Evolutionary conservation across 1,140 invertebrate species (phyloP).

Genomic region (Proales similis): DNA sequence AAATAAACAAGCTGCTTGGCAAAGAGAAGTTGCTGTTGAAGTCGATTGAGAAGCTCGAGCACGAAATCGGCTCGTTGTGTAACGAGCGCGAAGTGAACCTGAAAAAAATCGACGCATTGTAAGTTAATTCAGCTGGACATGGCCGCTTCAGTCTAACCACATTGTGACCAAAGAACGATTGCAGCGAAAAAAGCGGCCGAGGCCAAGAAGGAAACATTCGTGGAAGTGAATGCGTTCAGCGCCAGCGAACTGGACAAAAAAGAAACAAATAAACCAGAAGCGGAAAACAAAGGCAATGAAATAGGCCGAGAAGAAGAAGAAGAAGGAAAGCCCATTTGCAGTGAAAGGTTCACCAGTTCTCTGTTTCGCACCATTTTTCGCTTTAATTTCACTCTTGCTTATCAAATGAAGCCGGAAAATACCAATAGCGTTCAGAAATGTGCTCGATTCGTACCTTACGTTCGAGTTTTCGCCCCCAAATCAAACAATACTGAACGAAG

Average conservation of each 20-base stretch:
- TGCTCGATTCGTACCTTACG: no score
- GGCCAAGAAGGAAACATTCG: neutral
- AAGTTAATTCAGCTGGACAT: constrained; percentile 5
- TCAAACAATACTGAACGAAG: no score
- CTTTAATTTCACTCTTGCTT: no score
- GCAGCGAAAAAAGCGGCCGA: neutral
- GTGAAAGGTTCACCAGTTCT: no score
- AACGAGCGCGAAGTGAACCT: constrained; percentile 2
- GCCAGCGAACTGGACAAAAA: neutral
- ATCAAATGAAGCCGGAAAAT: no score
- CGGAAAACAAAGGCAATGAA: neutral
- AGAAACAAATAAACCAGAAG: neutral
- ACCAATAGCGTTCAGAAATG: no score
- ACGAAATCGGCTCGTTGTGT: constrained; percentile 15
- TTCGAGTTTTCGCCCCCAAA: no score
- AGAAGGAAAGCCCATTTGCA: neutral
- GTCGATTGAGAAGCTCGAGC: constrained; percentile 24
- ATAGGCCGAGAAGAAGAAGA: neutral
- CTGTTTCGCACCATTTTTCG: no score
- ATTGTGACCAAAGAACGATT: neutral
- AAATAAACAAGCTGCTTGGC: constrained; percentile 27
- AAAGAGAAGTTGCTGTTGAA: constrained; percentile 32
- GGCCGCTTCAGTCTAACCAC: neutral
- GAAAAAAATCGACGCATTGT: constrained; percentile 34
- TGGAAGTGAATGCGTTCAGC: neutral